Evolutionary conservation across 2,888 invertebrate species (phyloP).

Genomic region (Perizoma flavofasciatum): DNA sequence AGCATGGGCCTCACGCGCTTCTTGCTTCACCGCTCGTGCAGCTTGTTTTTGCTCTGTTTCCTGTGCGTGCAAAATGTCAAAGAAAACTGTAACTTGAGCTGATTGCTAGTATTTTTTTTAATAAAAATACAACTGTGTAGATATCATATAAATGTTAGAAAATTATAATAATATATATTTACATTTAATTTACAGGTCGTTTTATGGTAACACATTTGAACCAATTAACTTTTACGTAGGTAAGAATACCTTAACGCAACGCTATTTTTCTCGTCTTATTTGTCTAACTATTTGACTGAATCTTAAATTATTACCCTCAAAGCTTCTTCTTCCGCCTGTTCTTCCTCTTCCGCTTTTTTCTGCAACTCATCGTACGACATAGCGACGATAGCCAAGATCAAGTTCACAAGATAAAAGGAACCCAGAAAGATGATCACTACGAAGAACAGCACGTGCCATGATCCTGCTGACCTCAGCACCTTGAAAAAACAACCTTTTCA

Average conservation of each 20-base stretch:
- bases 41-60: slow-evolving; percentile 94
- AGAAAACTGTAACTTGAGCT: too few species aligned
- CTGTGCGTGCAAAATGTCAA: slow-evolving; percentile 62
- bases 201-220: too few species aligned
- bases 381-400: slow-evolving; percentile 99
- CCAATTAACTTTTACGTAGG: too few species aligned
- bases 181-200: too few species aligned
- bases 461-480: slow-evolving; percentile 97
- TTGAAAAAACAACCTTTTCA: slow-evolving; percentile 51
- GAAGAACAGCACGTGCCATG: slow-evolving; percentile 99
- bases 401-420: slow-evolving; percentile 99
- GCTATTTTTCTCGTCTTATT: too few species aligned
- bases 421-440: slow-evolving; percentile 99
- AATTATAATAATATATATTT: too few species aligned
- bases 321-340: slow-evolving; percentile 97
- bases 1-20: slow-evolving; percentile 83
- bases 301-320: slow-evolving; percentile 85
- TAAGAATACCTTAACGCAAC: too few species aligned
- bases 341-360: slow-evolving; percentile 98
- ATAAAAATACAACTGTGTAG: too few species aligned
- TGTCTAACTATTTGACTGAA: background rate
- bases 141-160: too few species aligned
- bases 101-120: too few species aligned
- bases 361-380: slow-evolving; percentile 99
- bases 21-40: slow-evolving; percentile 86